Base-by-base conservation (phyloP, 1,140 invertebrate genomes). In the Octopus sinensis region DNA sequence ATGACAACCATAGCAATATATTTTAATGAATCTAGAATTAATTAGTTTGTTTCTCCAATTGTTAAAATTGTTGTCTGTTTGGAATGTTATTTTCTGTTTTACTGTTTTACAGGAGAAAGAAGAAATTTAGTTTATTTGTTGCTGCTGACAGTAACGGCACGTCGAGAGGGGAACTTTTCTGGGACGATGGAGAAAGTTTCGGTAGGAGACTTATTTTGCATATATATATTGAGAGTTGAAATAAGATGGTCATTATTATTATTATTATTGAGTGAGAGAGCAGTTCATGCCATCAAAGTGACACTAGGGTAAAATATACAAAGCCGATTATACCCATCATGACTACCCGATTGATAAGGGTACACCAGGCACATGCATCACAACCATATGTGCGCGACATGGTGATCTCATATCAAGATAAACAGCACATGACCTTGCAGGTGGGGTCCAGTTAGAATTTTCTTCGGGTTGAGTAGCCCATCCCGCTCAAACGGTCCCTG, bases 51-150 rank as follows among this genome's bases (percentile, higher is more conserved):
- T 76, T 76, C 23, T 10, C 23, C 9, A 17, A 30, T 76, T 76
- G 75, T 51, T 52, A 5, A 5, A 23, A 51, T 9, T 10, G 6
- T 77, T 17, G 17, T 6, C 52, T 77, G 7, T 77, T 43, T 77
- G 17, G 23, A 13, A 43, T 6, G 13, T 6, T 6, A 10, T 77
- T 77, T 43, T 77, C 12, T 77, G 5, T 77, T 4, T 77, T 53
- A 4, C 17, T 7, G 17, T 23, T 30, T 76, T 76, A 5, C 80
- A 92, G 93, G 81, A 92, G 93, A 79, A 93, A 93, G 75, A 91
- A 92, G 80, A 90, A 92, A 75, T 90, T 94, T 81, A 92, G 93
- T 81, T 88, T 96, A 12, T 75, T 94, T 4, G 92, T 93, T 6
- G 92, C 92, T 2, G 89, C 93, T 3, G 92, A 94, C 88, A 81